Conservation (phyloP, 2,888 invertebrate species). For the Brassicogethes aeneus region DNA sequence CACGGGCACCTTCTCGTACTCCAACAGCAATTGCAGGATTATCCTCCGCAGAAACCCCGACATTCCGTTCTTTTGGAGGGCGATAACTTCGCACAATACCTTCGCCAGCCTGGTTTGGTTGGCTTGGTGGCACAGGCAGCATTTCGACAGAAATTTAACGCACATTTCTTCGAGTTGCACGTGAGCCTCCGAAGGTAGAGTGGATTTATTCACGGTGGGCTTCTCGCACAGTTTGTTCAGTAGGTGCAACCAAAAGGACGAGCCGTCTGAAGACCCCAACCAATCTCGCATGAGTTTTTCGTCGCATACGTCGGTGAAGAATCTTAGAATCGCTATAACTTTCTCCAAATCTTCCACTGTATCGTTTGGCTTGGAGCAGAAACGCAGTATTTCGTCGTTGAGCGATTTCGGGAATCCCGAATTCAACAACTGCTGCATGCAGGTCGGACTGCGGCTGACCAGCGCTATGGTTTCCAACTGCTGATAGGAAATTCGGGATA, state of each 20-base stretch:
- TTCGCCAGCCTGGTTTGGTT: constrained; percentile 79
- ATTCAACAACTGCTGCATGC: constrained; percentile 65
- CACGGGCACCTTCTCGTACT: constrained; percentile 75
- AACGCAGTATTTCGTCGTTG: constrained; percentile 51
- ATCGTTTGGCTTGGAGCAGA: constrained; percentile 30
- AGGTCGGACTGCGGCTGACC: constrained; percentile 72
- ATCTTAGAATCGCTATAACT: constrained; percentile 62
- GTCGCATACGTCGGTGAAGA: constrained; percentile 71
- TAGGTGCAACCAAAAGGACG: constrained; percentile 79
- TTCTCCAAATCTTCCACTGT: constrained; percentile 48
- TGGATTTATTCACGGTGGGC: constrained; percentile 27
- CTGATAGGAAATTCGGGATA: constrained; percentile 49
- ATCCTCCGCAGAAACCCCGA: constrained; percentile 83
- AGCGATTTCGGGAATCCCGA: constrained; percentile 62
- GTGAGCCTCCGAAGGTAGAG: constrained; percentile 37
- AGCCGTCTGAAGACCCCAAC: constrained; percentile 72
- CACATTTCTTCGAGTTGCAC: constrained; percentile 65
- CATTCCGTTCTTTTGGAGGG: constrained; percentile 57
- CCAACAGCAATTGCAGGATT: constrained; percentile 75
- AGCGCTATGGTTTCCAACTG: constrained; percentile 70
- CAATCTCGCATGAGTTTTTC: constrained; percentile 80
- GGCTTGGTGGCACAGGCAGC: constrained; percentile 73
- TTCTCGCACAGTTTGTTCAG: constrained; percentile 60
- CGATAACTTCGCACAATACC: constrained; percentile 68
- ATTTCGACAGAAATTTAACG: constrained; percentile 72